Evolutionary conservation across 2,888 invertebrate species (phyloP), one percentile per base, ranked within the genome.

Genomic region (Scaptomyza polygonia): DNA sequence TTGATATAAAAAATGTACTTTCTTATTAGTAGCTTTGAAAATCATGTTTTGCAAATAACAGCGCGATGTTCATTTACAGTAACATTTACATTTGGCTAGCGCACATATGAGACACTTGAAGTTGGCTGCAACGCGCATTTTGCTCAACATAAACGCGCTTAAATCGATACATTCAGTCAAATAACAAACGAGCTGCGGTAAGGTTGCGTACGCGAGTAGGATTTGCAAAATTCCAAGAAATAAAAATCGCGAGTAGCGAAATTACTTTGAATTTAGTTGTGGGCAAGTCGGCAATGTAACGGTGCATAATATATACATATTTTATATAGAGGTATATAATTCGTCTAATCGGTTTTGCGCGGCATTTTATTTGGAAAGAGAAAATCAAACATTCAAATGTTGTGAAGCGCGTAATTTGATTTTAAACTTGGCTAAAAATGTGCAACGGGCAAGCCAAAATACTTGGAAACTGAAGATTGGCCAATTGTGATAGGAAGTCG

Each of bases 101-200:
- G 42, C 57, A 51, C 16, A 18, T 27, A n/a, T 39, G 47, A 21
- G 47, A 6, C 8, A 27, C n/a, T 3, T 51, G 39, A 62, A 70
- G 56, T 43, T 63, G 48, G 43, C 18, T 48, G 29, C 52, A n/a
- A 5, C n/a, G 32, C 34, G 6, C 16, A 48, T 12, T 16, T 34
- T 11, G 5, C 27, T 29, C 43, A 9, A 5, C 2, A 4, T n/a
- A 6, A 16, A 21, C 36, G 45, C 34, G 25, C 21, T 32, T 12
- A 48, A 70, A 53, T 54, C 71, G 71, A 72, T 72, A 72, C 65
- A 42, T 57, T 72, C 29, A 73, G 72, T 73, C 65, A 65, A 61
- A 57, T 8, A 75, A 52, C 61, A 75, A 75, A 58, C 71, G 76
- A 75, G 52, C 55, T 58, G 8, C 58, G 76, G 62, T 62, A 51